Evolutionary conservation across 2,797 vertebrate genomes (phyloP).

Genomic region (Ficedula albicollis): DNA sequence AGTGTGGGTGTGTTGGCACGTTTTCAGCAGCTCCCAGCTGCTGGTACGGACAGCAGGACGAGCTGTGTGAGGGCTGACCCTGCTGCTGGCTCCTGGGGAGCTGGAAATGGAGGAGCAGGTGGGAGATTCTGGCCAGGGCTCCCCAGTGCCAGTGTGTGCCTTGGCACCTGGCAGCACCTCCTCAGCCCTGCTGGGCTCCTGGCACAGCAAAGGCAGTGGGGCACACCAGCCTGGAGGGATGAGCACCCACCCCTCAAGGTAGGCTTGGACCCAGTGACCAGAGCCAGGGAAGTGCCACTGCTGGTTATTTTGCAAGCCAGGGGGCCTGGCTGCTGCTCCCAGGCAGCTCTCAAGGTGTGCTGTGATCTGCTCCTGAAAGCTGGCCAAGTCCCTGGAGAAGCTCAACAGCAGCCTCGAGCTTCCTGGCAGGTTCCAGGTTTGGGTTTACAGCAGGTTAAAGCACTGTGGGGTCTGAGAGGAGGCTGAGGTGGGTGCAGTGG

Average conservation of each 20-base stretch:
- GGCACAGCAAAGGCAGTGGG: rapidly evolving
- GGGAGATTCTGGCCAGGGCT: background rate
- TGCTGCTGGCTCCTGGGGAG: background rate
- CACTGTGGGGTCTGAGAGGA: background rate
- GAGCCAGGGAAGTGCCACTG: background rate
- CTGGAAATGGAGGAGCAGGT: background rate
- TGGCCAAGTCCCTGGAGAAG: background rate
- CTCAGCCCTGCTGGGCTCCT: rapidly evolving
- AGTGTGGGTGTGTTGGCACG: background rate
- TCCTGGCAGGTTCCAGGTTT: background rate
- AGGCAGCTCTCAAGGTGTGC: rapidly evolving
- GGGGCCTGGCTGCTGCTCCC: background rate
- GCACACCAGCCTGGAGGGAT: background rate
- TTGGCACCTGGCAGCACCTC: background rate
- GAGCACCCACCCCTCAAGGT: background rate
- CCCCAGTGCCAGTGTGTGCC: background rate
- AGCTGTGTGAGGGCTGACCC: background rate
- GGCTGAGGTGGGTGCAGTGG: rapidly evolving
- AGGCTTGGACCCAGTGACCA: background rate
- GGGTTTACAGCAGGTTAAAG: background rate
- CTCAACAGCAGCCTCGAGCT: background rate
- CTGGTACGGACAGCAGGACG: rapidly evolving
- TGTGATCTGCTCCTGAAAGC: background rate
- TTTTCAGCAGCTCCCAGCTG: background rate
- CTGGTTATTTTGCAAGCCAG: background rate